Evolutionary conservation across 2,113 vertebrate genomes (phyloP).

Genomic region (Atherinomorus stipes): DNA sequence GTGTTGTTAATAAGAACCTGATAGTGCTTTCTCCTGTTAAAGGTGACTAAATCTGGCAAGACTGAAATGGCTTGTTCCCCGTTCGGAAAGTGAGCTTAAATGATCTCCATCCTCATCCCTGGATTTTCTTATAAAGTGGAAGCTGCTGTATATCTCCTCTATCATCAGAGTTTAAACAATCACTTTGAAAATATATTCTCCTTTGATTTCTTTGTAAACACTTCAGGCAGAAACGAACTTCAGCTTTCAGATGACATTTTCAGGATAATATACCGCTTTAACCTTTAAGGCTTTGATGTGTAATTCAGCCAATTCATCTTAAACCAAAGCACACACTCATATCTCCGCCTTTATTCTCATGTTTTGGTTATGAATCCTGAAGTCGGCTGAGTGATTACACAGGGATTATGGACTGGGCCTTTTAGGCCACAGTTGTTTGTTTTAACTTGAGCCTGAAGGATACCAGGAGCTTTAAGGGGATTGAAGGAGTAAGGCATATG

Average conservation of each 20-base stretch:
- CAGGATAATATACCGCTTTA: conserved; percentile 23
- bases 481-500: conserved; percentile 3
- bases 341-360: conserved; percentile 2
- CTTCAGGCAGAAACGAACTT: conserved; percentile 10
- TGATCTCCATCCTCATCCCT: background rate
- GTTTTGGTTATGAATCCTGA: conserved; percentile 55
- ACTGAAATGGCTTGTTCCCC: background rate
- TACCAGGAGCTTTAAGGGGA: conserved; percentile 61
- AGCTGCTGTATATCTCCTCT: background rate
- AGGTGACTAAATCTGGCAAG: background rate
- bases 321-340: conserved; percentile 7
- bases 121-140: background rate
- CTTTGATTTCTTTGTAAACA: conserved; percentile 22
- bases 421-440: conserved; percentile 72
- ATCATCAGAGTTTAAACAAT: conserved; percentile 11
- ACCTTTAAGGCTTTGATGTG: conserved; percentile 37
- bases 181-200: background rate
- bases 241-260: conserved; percentile 11
- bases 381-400: conserved; percentile 52
- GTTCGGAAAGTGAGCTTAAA: background rate
- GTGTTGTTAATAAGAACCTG: conserved; percentile 10
- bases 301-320: conserved; percentile 40
- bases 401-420: conserved; percentile 63
- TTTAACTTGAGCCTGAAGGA: conserved; percentile 65
- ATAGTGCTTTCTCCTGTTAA: conserved; percentile 11